Evolutionary conservation across 2,888 invertebrate species (phyloP), one percentile per base, ranked within the genome.

Genomic region (Amblyjoppa fuscipennis): DNA sequence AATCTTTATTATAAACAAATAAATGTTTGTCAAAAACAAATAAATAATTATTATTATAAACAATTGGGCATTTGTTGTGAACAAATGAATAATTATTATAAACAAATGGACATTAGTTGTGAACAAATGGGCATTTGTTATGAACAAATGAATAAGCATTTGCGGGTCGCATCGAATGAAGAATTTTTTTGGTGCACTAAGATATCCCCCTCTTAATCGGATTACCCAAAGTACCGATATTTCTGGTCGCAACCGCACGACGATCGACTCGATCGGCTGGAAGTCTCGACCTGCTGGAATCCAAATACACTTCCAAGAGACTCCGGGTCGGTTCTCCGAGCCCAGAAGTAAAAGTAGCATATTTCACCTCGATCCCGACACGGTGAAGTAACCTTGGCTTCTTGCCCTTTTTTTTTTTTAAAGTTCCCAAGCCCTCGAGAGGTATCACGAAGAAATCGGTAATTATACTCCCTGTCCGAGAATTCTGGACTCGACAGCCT

Each of bases 371-470:
- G 70, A 83, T 74, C 79, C 49, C 59, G 11, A 49, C 45, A 25
- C 66, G 59, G 53, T 76, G 75, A 71, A 79, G 80, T 66, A 73
- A 80, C 85, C 82, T 85, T 85, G 85, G 71, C 31, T 70, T 31
- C 25, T 76, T 49, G 45, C 59, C 45, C 53, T 68, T 61, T 79
- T 74, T 31, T 81, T 31, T 71, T 41, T 71, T 41, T 34, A 7
- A 11, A 38, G 25, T 69, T 75, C 34, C 49, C 78, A 68, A 38
- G 74, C 74, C 76, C 71, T 51, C 31, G 68, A 66, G 71, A 71
- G 68, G 81, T 66, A 80, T 83, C 79, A 28, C 79, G 83, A 83
- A 82, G 75, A 85, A 85, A 85, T 85, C 83, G 85, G 85, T 85
- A 85, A 85, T 85, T 85, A 83, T 59, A 85, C 85, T 74, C 70